phyloP scores from a whole-genome alignment of 1,140 invertebrate species.

The Ceratosolen solmsi region DNA sequence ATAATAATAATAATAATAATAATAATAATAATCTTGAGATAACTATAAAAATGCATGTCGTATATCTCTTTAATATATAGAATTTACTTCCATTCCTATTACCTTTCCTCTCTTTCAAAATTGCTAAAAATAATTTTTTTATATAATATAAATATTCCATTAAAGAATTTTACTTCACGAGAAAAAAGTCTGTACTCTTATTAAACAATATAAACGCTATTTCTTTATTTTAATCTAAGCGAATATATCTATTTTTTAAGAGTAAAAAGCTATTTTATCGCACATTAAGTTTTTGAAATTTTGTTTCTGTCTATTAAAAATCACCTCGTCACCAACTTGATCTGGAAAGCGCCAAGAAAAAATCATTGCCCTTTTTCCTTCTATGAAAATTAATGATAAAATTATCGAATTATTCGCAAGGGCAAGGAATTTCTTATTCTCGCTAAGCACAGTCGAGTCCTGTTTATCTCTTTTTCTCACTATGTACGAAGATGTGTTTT shows the following conservation, averaged over 20 bases:
- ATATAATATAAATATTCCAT: conserved; percentile 21
- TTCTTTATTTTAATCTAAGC: neutral
- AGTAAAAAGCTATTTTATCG: conserved; percentile 33
- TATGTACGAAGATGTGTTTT: conserved; percentile 25
- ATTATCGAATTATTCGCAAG: neutral
- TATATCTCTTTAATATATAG: conserved; percentile 54
- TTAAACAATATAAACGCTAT: neutral
- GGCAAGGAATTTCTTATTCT: conserved; percentile 43
- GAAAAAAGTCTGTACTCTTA: conserved; percentile 22
- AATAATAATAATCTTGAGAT: conserved; percentile 50
- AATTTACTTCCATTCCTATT: conserved; percentile 46
- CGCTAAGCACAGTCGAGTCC: conserved; percentile 52
- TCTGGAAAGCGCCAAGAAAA: neutral
- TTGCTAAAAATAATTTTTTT: conserved; percentile 28
- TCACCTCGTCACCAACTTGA: conserved; percentile 32
- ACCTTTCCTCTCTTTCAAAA: conserved; percentile 23
- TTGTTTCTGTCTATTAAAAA: conserved; percentile 5
- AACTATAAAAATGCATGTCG: conserved; percentile 64
- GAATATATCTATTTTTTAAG: neutral
- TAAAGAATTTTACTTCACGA: conserved; percentile 9
- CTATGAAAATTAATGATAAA: conserved; percentile 19
- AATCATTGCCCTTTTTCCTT: conserved; percentile 7
- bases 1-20: conserved; percentile 56
- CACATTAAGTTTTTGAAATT: neutral
- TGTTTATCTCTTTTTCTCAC: conserved; percentile 33